Evolutionary conservation across 2,888 invertebrate species (phyloP).

Genomic region (Nowickia ferox): DNA sequence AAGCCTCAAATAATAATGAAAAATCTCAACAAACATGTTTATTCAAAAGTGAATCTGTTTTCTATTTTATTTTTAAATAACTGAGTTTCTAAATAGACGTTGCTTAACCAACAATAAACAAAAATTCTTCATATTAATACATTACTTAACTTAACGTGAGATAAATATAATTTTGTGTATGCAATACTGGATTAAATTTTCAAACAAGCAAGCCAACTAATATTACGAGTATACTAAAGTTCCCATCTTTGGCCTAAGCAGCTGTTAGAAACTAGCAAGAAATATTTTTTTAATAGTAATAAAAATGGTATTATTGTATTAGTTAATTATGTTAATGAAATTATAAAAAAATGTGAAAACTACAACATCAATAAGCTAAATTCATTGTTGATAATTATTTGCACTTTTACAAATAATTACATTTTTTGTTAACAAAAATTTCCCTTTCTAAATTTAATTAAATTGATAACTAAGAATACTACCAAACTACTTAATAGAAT

Average conservation of each 20-base stretch:
- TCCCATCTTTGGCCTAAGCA: not conserved
- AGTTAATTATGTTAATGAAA: slow-evolving; percentile 48
- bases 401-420: not conserved
- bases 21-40: too few relatives aligned
- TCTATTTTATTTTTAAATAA: too few relatives aligned
- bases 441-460: not conserved
- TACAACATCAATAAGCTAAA: slow-evolving; percentile 20
- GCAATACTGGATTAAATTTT: not conserved
- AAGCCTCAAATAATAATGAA: too few relatives aligned
- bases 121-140: too few relatives aligned
- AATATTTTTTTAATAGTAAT: slow-evolving; percentile 23
- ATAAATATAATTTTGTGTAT: too few relatives aligned
- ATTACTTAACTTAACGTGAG: too few relatives aligned
- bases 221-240: not conserved
- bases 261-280: not conserved
- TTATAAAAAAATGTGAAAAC: not conserved
- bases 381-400: slow-evolving; percentile 28
- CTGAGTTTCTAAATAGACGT: too few relatives aligned
- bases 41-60: too few relatives aligned
- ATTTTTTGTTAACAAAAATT: not conserved
- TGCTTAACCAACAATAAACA: too few relatives aligned
- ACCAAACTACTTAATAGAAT: not conserved
- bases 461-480: not conserved
- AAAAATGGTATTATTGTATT: slow-evolving; percentile 46
- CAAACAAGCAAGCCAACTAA: not conserved